Percentiles rank a stretch among this genome's conserved stretches.
Evolutionary conservation across 2,888 invertebrate species (phyloP).

Genomic region (Eristalis pertinax): DNA sequence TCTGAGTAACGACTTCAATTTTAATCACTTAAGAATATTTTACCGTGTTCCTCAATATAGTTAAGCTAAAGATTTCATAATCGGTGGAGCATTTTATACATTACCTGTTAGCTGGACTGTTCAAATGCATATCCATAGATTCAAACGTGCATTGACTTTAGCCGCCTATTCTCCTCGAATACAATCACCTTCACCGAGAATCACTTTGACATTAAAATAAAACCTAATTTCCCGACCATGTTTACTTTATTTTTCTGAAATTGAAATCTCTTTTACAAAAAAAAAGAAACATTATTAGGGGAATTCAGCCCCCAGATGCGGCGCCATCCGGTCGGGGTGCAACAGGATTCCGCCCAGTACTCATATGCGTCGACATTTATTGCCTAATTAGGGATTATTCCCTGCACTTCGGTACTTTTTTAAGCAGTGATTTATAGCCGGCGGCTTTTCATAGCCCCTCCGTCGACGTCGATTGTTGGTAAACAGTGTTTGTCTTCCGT

Average conservation of each 20-base stretch:
- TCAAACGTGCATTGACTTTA: too few species aligned
- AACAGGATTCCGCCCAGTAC: slow-evolving; percentile 29
- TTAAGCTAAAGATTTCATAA: too few species aligned
- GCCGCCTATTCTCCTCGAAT: too few species aligned
- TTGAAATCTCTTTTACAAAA: neutral
- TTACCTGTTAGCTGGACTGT: too few species aligned
- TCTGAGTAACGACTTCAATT: too few species aligned
- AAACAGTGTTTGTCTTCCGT: slow-evolving; percentile 18
- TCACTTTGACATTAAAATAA: neutral
- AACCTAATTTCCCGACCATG: neutral
- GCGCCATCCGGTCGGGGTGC: slow-evolving; percentile 64
- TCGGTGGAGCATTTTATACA: too few species aligned
- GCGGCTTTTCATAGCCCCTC: slow-evolving; percentile 38
- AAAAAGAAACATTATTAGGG: slow-evolving; percentile 5
- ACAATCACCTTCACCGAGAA: too few species aligned
- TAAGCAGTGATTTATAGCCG: slow-evolving; percentile 59
- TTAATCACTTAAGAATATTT: too few species aligned
- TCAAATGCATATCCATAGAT: too few species aligned
- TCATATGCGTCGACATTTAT: slow-evolving; percentile 67
- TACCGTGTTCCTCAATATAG: too few species aligned
- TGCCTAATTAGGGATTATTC: slow-evolving; percentile 65
- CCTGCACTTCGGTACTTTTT: slow-evolving; percentile 37
- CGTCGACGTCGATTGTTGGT: slow-evolving; percentile 34
- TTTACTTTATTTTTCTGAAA: neutral
- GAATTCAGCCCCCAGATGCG: slow-evolving; percentile 26